phyloP scores from a whole-genome alignment of 1,140 invertebrate genomes.

The Stegodyphus mimosarum region DNA sequence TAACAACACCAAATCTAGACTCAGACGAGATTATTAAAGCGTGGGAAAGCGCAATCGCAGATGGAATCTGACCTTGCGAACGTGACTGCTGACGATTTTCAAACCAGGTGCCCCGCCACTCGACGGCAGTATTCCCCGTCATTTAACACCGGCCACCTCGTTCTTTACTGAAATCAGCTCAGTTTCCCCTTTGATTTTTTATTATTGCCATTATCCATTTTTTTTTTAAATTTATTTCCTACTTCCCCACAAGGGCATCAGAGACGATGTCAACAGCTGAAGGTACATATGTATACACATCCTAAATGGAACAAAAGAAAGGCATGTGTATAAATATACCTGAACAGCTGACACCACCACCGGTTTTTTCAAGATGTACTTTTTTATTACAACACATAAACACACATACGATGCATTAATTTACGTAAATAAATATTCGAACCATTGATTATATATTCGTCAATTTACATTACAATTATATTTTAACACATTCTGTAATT shows the following conservation, averaged over 20 bases:
- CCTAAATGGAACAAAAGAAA: too few relatives aligned
- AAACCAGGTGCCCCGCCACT: slow-evolving; percentile 22
- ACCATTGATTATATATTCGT: too few relatives aligned
- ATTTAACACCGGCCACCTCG: slow-evolving; percentile 19
- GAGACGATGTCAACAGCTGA: background rate
- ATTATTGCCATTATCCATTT: background rate
- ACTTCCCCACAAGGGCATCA: background rate
- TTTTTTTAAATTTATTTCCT: background rate
- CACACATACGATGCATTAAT: too few relatives aligned
- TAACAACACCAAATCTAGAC: too few relatives aligned
- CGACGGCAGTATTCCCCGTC: background rate
- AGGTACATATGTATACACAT: too few relatives aligned
- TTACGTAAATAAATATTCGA: too few relatives aligned
- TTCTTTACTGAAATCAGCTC: background rate
- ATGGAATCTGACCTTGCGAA: slow-evolving; percentile 29
- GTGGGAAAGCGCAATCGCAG: slow-evolving; percentile 17
- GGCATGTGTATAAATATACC: too few relatives aligned
- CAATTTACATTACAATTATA: too few relatives aligned
- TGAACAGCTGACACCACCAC: too few relatives aligned
- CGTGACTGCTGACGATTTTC: slow-evolving; percentile 13
- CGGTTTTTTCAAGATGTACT: too few relatives aligned
- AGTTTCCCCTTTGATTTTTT: background rate
- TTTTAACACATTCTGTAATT: too few relatives aligned
- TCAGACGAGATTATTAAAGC: background rate
- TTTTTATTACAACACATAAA: too few relatives aligned